Percentiles rank a stretch among this genome's conserved stretches.
phyloP scores from a whole-genome alignment of 1,140 invertebrate species.

The Drosophila guanche region DNA sequence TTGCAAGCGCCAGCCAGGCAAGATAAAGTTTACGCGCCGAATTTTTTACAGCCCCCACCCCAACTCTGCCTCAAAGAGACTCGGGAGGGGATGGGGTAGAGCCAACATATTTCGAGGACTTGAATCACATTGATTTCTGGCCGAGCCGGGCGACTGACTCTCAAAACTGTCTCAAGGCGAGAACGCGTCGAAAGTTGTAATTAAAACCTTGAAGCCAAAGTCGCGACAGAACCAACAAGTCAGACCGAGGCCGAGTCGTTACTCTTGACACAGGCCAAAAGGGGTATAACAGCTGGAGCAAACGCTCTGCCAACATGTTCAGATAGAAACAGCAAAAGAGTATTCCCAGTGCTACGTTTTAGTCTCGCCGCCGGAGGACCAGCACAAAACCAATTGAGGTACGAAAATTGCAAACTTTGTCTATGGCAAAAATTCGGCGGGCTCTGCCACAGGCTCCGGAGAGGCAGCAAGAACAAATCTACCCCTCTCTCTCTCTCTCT shows the following conservation, averaged over 20 bases:
- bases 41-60: slow-evolving; percentile 43
- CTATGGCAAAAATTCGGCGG: slow-evolving; percentile 38
- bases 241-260: background rate
- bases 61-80: background rate
- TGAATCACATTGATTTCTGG: slow-evolving; percentile 71
- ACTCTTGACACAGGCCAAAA: background rate
- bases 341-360: background rate
- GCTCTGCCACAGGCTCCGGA: slow-evolving; percentile 6
- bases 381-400: slow-evolving; percentile 73
- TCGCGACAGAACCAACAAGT: slow-evolving; percentile 47
- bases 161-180: slow-evolving; percentile 64
- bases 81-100: no score
- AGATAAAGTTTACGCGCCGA: slow-evolving; percentile 73
- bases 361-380: background rate
- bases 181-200: slow-evolving; percentile 71
- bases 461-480: slow-evolving; percentile 8
- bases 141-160: background rate
- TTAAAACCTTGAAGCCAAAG: slow-evolving; percentile 73
- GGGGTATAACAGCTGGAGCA: background rate
- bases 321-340: background rate
- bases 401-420: slow-evolving; percentile 75
- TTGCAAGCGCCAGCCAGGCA: slow-evolving; percentile 39
- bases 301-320: background rate
- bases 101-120: slow-evolving; percentile 42
- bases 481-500: background rate